phyloP scores from a whole-genome alignment of 1,140 invertebrate genomes.

The Ceratosolen solmsi region DNA sequence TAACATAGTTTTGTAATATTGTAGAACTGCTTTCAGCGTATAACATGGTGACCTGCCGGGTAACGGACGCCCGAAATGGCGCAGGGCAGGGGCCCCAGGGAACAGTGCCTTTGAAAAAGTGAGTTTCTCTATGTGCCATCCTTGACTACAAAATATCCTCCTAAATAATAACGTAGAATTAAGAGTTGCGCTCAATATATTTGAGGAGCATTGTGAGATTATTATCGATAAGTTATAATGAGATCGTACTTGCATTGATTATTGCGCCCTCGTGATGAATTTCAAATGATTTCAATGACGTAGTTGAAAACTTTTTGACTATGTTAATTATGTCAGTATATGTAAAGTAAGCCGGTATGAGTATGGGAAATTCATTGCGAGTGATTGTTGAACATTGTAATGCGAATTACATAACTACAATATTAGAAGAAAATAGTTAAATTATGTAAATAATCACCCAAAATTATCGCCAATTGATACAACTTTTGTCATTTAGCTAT shows the following conservation, averaged over 20 bases:
- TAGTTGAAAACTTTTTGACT: too few species aligned
- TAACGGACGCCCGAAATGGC: slow-evolving; percentile 92
- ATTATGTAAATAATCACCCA: too few species aligned
- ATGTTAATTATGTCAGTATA: too few species aligned
- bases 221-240: slow-evolving; percentile 19
- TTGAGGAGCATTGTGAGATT: background rate
- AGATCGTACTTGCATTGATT: slow-evolving; percentile 56
- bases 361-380: too few species aligned
- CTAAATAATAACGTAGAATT: slow-evolving; percentile 8
- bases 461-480: too few species aligned
- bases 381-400: too few species aligned
- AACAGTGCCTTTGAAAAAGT: slow-evolving; percentile 99
- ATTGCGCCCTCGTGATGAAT: too few species aligned
- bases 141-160: slow-evolving; percentile 26
- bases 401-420: too few species aligned
- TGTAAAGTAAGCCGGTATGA: too few species aligned
- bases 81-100: slow-evolving; percentile 86
- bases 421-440: too few species aligned
- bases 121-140: slow-evolving; percentile 73
- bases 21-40: slow-evolving; percentile 87
- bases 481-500: too few species aligned
- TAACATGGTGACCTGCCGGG: slow-evolving; percentile 96
- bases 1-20: slow-evolving; percentile 67
- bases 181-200: background rate
- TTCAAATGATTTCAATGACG: too few species aligned